Percentiles rank a stretch among this genome's conserved stretches.
phyloP scores from a whole-genome alignment of 1,140 invertebrate species.

The Eulimnadia texana region DNA sequence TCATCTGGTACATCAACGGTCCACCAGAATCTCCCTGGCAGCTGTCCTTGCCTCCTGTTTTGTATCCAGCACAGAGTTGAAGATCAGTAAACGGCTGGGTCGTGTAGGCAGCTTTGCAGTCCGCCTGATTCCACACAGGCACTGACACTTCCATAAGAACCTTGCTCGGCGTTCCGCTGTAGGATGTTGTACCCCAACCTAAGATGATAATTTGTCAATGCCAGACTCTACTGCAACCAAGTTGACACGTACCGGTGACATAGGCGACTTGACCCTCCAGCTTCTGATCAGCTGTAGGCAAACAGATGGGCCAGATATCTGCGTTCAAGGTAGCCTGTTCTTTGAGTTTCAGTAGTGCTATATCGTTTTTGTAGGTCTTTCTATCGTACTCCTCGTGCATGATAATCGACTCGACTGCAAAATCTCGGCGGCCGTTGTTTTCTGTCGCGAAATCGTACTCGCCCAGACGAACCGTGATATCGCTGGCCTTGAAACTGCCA shows the following conservation, averaged over 20 bases:
- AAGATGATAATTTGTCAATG: conserved; percentile 10
- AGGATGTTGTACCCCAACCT: conserved; percentile 48
- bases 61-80: conserved; percentile 28
- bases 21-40: conserved; percentile 64
- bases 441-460: conserved; percentile 24
- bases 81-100: conserved; percentile 18
- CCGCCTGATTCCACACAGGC: conserved; percentile 35
- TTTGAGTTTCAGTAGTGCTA: conserved; percentile 25
- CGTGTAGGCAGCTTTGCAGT: conserved; percentile 30
- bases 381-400: conserved; percentile 23
- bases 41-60: conserved; percentile 28
- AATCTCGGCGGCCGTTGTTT: conserved; percentile 20
- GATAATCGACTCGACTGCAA: conserved; percentile 18
- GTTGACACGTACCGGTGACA: conserved; percentile 19
- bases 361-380: conserved; percentile 26
- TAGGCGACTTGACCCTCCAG: conserved; percentile 15
- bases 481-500: conserved; percentile 21
- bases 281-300: conserved; percentile 28
- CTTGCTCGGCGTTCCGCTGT: conserved; percentile 37
- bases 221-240: no score
- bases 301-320: conserved; percentile 24
- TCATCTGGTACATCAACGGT: conserved; percentile 52
- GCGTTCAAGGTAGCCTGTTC: conserved; percentile 21
- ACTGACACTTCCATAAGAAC: conserved; percentile 41
- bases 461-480: conserved; percentile 25